Percentiles rank a stretch among this genome's conserved stretches.
These are phyloP conservation scores for Plestiodon gilberti DNA, from an alignment of 2,113 vertebrate species.

Conservation along the genomic window DNA sequence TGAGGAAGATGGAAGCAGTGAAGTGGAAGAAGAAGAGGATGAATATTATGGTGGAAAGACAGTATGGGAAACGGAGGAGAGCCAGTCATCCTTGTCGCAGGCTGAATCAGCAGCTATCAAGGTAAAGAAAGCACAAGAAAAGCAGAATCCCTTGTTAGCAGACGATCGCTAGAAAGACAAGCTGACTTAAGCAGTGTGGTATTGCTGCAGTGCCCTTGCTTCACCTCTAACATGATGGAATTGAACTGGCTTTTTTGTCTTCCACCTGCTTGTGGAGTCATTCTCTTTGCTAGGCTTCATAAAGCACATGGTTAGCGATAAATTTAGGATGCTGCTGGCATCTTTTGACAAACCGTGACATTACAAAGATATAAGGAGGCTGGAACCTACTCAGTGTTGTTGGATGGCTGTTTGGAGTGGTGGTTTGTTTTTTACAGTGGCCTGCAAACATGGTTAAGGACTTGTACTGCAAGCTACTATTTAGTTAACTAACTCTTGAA, in stretches of 20 bases:
- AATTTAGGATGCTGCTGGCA: background rate
- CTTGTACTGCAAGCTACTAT: background rate
- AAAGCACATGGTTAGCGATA: background rate
- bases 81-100: constrained; percentile 53
- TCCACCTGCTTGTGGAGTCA: background rate
- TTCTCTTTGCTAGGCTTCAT: background rate
- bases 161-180: background rate
- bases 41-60: constrained; percentile 68
- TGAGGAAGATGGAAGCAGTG: constrained; percentile 67
- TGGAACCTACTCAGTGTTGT: background rate
- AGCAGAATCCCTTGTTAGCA: background rate
- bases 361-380: background rate
- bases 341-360: background rate
- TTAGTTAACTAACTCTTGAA: background rate
- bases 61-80: constrained; percentile 71
- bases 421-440: background rate
- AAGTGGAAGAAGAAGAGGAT: constrained; percentile 71
- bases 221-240: background rate
- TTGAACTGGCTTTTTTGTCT: background rate
- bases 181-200: constrained; percentile 4
- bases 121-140: constrained; percentile 53
- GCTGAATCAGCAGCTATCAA: constrained; percentile 58
- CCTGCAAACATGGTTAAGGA: background rate
- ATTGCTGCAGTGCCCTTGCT: constrained; percentile 8
- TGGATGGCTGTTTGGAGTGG: background rate